These are phyloP conservation scores for Prostheceraeus crozeri DNA, from an alignment of 2,888 invertebrate species.

Conservation along the genomic window DNA sequence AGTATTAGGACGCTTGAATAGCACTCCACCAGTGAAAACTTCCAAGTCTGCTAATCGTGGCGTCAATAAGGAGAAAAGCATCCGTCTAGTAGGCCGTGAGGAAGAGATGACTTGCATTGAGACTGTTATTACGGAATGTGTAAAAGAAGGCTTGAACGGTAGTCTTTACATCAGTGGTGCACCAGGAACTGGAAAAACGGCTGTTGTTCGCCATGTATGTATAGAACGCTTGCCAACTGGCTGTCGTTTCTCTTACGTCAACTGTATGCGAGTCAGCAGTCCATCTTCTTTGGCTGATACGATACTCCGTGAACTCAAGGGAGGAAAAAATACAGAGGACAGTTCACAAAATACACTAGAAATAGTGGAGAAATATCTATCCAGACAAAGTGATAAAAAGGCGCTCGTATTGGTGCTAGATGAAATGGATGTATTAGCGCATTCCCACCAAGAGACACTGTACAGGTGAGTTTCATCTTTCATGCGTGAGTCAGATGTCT, in stretches of 20 bases:
- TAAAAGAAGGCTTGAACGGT: conserved; percentile 65
- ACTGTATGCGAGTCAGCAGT: conserved; percentile 30
- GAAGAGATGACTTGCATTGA: too few species aligned
- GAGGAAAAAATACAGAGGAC: background rate
- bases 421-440: conserved; percentile 84
- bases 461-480: too few species aligned
- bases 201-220: conserved; percentile 59
- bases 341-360: conserved; percentile 6
- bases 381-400: background rate
- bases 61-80: too few species aligned
- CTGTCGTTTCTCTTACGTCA: conserved; percentile 9
- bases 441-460: conserved; percentile 59
- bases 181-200: conserved; percentile 94
- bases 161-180: conserved; percentile 89
- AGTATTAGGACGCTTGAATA: too few species aligned
- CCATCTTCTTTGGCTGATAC: background rate
- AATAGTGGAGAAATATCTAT: conserved; percentile 1
- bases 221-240: background rate
- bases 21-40: too few species aligned
- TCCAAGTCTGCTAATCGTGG: too few species aligned
- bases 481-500: too few species aligned
- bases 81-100: too few species aligned
- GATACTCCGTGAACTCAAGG: background rate
- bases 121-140: conserved; percentile 65
- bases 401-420: conserved; percentile 70